Evolutionary conservation across 2,113 vertebrate species (phyloP), one percentile per base, ranked within the genome.

Genomic region (Proterorhinus semilunaris): DNA sequence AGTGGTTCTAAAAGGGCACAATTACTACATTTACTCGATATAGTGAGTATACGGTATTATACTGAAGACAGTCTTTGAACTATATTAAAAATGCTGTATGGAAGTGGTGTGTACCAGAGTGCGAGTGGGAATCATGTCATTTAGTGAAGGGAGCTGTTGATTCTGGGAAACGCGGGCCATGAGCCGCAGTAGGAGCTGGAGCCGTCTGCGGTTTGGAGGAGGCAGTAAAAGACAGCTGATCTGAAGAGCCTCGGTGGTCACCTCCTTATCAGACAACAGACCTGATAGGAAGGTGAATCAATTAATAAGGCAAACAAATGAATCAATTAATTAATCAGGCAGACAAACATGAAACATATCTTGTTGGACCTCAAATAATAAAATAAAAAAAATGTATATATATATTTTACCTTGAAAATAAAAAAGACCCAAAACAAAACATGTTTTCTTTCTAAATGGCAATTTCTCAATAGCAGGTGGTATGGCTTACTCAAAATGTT

Each of bases 121-220:
- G 71, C 80, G 87, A 21, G 84, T 87, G 10, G 78, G 64, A 16
- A 90, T 83, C 9, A 68, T n/a, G 66, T 89, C 86, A 66, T 89
- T 90, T 51, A 90, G 87, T 4, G 75, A 66, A 66, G 86, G 89
- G 58, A 90, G 75, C 10, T 69, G 75, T 6, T 80, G 75, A 50
- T 90, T 90, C 48, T 87, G 84, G 69, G 84, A 90, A 62, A 88
- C 87, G 1, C 84, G 81, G 2, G 86, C 81, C 87, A 90, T 88
- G 50, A 90, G 86, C 15, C 89, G 86, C 73, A 90, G 54, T 43
- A 90, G 44, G 52, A 90, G 89, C 80, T 90, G 89, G 36, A 90
- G 83, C 48, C 80, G 84, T 71, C 89, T 81, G n/a, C 89, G 80
- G 76, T 88, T 89, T 64, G 89, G 75, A 0, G 89, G 89, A 0